Conservation (phyloP, 2,797 vertebrate genomes). For the Sebastes steindachneri region DNA sequence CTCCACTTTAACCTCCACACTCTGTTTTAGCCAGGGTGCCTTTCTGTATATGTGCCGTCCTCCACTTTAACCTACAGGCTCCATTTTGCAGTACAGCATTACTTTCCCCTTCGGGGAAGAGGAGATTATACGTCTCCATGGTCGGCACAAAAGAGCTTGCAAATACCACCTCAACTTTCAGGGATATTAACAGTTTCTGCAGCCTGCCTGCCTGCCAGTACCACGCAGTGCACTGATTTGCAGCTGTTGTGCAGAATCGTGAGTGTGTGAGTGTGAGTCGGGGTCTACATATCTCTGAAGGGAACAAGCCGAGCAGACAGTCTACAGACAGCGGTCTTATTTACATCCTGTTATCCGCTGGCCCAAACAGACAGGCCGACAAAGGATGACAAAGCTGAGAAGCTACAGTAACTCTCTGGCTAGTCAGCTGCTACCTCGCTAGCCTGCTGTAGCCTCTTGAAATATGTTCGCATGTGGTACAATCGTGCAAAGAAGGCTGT, state of each 20-base stretch:
- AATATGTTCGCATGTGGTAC: conserved; percentile 22
- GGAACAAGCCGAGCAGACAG: conserved; percentile 54
- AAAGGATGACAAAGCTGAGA: conserved; percentile 59
- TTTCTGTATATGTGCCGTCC: conserved; percentile 50
- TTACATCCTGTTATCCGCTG: conserved; percentile 62
- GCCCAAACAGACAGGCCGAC: conserved; percentile 55
- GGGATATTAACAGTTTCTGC: conserved; percentile 22
- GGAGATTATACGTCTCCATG: conserved; percentile 42
- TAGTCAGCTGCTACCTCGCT: conserved; percentile 7
- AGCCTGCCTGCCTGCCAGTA: conserved; percentile 11
- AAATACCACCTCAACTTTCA: conserved; percentile 49
- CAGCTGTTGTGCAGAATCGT: conserved; percentile 35
- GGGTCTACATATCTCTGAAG: conserved; percentile 56
- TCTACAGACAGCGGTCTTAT: conserved; percentile 62
- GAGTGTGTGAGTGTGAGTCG: conserved; percentile 8
- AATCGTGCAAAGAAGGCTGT: conserved; percentile 2
- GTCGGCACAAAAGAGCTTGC: conserved; percentile 30
- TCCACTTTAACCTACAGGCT: conserved; percentile 58
- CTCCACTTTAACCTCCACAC: conserved; percentile 50
- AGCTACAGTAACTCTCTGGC: conserved; percentile 37
- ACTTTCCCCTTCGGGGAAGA: conserved; percentile 41
- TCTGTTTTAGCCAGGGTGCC: conserved; percentile 39
- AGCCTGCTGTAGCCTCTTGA: conserved; percentile 4
- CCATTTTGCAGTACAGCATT: conserved; percentile 53
- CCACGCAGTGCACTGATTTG: conserved; percentile 26